Percentiles rank a stretch among this genome's conserved stretches.
phyloP scores from a whole-genome alignment of 2,888 invertebrate species.

The Venusia cambrica region DNA sequence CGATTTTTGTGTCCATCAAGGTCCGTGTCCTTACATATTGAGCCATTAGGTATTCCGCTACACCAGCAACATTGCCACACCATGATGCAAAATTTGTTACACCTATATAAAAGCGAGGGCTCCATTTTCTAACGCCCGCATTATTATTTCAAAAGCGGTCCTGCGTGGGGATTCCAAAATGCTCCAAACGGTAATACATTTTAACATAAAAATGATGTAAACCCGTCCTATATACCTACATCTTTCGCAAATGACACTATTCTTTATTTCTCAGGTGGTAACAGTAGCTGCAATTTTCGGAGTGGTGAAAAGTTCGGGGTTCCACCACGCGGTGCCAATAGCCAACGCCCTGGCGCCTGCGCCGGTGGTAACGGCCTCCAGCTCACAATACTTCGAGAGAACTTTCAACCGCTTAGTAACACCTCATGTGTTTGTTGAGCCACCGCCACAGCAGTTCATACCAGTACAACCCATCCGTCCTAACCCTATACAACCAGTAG shows the following conservation, averaged over 20 bases:
- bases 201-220: no score
- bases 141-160: slow-evolving; percentile 64
- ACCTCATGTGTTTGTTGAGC: slow-evolving; percentile 33
- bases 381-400: slow-evolving; percentile 85
- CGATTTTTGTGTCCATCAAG: slow-evolving; percentile 78
- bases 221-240: no score
- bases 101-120: slow-evolving; percentile 77
- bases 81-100: slow-evolving; percentile 78
- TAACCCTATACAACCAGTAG: slow-evolving; percentile 9
- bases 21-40: slow-evolving; percentile 74
- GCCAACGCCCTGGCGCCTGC: no score
- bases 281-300: slow-evolving; percentile 46
- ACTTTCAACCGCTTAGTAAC: slow-evolving; percentile 80
- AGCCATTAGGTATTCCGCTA: slow-evolving; percentile 75
- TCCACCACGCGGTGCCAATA: slow-evolving; percentile 39
- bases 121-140: slow-evolving; percentile 70
- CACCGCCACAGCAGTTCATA: slow-evolving; percentile 20
- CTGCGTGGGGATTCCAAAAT: slow-evolving; percentile 54
- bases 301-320: slow-evolving; percentile 51
- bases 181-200: slow-evolving; percentile 53
- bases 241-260: no score
- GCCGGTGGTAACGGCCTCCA: slow-evolving; percentile 83
- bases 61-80: slow-evolving; percentile 71
- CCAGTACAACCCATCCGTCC: slow-evolving; percentile 14
- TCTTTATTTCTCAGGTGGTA: slow-evolving; percentile 59